phyloP scores from a whole-genome alignment of 2,113 vertebrate species.

The Elephas maximus region DNA sequence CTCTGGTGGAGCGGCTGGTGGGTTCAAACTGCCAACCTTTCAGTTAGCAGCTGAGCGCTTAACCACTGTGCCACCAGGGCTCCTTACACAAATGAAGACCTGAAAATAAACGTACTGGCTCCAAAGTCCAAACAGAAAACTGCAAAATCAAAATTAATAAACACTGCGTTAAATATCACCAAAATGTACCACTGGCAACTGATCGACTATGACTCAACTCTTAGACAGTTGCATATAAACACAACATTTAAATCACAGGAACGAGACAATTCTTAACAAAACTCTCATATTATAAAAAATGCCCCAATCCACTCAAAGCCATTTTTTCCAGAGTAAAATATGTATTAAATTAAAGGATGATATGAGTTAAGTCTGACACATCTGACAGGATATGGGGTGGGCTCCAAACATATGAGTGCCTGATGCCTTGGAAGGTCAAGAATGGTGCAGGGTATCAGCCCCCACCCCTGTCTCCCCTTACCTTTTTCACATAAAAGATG shows the following conservation, averaged over 20 bases:
- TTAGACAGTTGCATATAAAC: not conserved
- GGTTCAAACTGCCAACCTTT: not conserved
- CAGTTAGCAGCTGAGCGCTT: not conserved
- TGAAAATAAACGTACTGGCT: not conserved
- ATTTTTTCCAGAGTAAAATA: not conserved
- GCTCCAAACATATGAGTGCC: not conserved
- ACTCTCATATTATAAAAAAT: not conserved
- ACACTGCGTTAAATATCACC: not conserved
- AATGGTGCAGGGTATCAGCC: no score
- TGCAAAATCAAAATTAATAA: not conserved
- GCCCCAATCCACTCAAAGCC: not conserved
- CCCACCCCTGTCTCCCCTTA: slow-evolving; percentile 67
- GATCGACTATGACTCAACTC: not conserved
- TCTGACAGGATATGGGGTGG: not conserved
- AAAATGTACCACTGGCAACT: not conserved
- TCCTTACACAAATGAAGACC: not conserved
- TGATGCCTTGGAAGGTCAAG: not conserved
- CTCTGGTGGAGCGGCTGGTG: not conserved
- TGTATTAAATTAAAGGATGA: not conserved
- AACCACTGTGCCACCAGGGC: not conserved
- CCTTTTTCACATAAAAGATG: slow-evolving; percentile 98
- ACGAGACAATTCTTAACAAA: not conserved
- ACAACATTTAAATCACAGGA: not conserved
- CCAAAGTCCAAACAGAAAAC: slow-evolving; percentile 29
- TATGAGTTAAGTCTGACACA: not conserved